These are phyloP conservation scores for Drosophila sturtevanti DNA, from an alignment of 1,140 invertebrate genomes.

Conservation along the genomic window DNA sequence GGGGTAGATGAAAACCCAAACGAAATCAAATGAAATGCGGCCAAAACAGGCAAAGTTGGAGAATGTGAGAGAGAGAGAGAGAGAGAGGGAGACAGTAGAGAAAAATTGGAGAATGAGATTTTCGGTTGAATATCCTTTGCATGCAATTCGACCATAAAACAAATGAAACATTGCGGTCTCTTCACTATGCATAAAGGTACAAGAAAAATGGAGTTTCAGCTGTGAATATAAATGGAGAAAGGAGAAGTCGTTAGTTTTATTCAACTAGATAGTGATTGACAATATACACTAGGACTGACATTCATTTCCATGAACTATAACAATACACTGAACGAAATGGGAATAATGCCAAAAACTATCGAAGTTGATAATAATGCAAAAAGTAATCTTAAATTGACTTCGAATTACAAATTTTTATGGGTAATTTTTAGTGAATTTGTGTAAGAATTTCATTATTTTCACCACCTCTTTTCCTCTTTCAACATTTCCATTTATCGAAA, in stretches of 20 bases:
- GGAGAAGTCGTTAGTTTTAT: constrained; percentile 1
- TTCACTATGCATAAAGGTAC: constrained; percentile 42
- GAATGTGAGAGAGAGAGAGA: no score
- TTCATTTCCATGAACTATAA: constrained; percentile 7
- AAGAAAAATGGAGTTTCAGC: constrained; percentile 3
- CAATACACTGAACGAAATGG: constrained; percentile 3
- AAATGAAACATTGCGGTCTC: constrained; percentile 70
- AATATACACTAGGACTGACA: constrained; percentile 32
- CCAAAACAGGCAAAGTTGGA: no score
- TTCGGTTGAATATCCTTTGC: constrained; percentile 61
- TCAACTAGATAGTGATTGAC: constrained; percentile 59
- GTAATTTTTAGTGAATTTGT: no score
- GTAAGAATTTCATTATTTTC: no score
- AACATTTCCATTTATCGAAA: no score
- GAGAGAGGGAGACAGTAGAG: no score
- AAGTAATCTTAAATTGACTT: no score
- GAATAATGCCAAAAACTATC: no score
- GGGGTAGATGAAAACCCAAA: constrained; percentile 15
- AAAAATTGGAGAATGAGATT: constrained; percentile 19
- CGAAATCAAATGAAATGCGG: constrained; percentile 31
- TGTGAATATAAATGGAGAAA: constrained; percentile 10
- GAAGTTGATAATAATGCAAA: no score
- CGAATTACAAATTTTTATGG: no score
- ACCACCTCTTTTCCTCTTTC: no score
- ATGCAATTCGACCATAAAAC: constrained; percentile 72